A percentile compares a stretch with the other conserved stretches of the same genome.
Evolutionary conservation across 2,888 invertebrate genomes (phyloP).

Genomic region (Caenorhabditis uteleia): DNA sequence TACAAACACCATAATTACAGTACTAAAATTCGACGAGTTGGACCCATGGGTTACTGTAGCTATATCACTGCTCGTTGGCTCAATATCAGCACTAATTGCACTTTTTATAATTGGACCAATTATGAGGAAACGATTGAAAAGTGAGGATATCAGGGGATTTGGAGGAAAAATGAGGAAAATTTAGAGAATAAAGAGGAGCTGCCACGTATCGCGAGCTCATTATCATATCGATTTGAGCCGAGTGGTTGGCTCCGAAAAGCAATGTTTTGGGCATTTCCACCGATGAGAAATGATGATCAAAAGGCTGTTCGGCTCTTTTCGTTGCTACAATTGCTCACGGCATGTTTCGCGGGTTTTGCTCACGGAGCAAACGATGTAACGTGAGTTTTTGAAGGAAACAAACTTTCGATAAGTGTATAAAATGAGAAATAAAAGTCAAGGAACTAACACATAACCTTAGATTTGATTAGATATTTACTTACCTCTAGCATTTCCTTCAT

Average conservation of each 20-base stretch:
- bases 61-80: constrained; percentile 78
- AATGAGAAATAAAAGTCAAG: no score
- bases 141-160: constrained; percentile 1
- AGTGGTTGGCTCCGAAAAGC: constrained; percentile 16
- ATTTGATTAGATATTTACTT: no score
- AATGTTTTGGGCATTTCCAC: constrained; percentile 29
- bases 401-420: neutral
- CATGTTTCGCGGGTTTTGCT: constrained; percentile 95
- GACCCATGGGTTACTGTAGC: constrained; percentile 84
- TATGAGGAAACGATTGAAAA: constrained; percentile 22
- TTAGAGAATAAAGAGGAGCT: constrained; percentile 7
- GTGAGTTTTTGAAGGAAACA: constrained; percentile 71
- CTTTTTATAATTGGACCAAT: constrained; percentile 25
- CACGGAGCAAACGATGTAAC: constrained; percentile 98
- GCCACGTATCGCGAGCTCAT: constrained; percentile 22
- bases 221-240: constrained; percentile 18
- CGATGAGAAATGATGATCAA: constrained; percentile 45
- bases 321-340: constrained; percentile 92
- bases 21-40: constrained; percentile 85
- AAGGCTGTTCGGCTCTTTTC: constrained; percentile 79
- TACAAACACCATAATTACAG: no score
- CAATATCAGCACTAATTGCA: constrained; percentile 71
- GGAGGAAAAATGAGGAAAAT: neutral
- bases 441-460: no score
- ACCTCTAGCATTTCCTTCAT: no score